Evolutionary conservation across 1,140 invertebrate genomes (phyloP), one percentile per base, ranked within the genome.

Genomic region (Ceratosolen fusciceps): DNA sequence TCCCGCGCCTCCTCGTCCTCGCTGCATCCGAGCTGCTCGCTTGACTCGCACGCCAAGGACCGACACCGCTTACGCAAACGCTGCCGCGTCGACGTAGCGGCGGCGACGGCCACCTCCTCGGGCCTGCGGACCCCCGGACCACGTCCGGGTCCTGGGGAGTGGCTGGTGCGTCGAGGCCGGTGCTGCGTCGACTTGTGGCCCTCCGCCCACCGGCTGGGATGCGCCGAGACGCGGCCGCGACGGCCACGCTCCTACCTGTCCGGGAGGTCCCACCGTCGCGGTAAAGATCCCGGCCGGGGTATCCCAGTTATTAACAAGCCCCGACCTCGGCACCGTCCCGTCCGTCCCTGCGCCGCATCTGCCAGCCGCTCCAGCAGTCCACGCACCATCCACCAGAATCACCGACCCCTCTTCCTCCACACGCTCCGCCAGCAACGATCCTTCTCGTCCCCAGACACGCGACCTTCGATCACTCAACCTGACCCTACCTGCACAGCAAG

Each of bases 401-500:
- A 73, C 82, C 86, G 80, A 80, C 56, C 77, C 80, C 81, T 83
- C 77, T 29, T 60, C 74, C 84, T 84, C 83, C 49, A 24, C 80
- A 86, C 85, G 39, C 83, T 89, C 86, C 86, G 87, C 77, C 86
- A 88, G 83, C 85, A 90, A 87, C 83, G 87, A 85, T 87, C 88
- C 88, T 88, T 91, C 87, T 90, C 87, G 83, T 88, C 88, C 83
- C 86, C 89, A 89, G 88, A 90, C 89, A 88, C 89, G 84, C 88
- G 87, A 90, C 88, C 90, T 89, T 87, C 86, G 84, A 89, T 90
- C 90, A 90, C 89, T 90, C 86, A 91, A 91, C 90, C 91, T 90
- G 86, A 89, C 86, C 91, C 90, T 88, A 80, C 79, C 79, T 92
- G 92, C 91, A 92, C 92, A 92, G 91, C 92, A 89, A 93, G 94